Base-by-base conservation (phyloP, 2,888 invertebrate genomes). In the Drosophila lacicola region DNA sequence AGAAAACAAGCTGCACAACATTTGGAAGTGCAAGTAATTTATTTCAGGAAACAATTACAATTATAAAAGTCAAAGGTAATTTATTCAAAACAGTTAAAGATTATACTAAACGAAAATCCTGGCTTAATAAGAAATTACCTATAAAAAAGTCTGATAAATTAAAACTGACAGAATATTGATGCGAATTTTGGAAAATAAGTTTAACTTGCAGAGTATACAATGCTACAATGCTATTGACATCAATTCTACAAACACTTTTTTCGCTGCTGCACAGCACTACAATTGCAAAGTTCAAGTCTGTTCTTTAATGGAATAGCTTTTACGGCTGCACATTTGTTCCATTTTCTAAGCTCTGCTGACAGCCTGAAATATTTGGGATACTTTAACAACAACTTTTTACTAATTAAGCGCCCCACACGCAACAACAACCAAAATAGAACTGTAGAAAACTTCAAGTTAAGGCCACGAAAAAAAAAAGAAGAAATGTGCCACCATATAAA, bases 391-490 rank as follows among this genome's bases (percentile, higher is more conserved):
- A 68, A 65, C 42, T 66, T 73, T 76, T 66, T 55, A 70, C 86
- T 83, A 83, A 86, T 86, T 83, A 83, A 77, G 69, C 81, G 65
- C n/a, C 61, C 53, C 72, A 64, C 76, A 72, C 75, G 69, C 64
- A 65, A 73, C 53, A 58, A 29, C 55, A 70, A 29, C 17, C 36
- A 46, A 51, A 3, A 44, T 56, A 61, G 53, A 70, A 58, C 70
- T 60, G 76, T 62, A 47, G 47, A 77, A 72, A 68, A 63, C 69
- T 74, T 70, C 64, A 72, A 74, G 76, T 66, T 47, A 68, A 64
- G 67, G 73, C 65, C 60, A 46, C 47, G 58, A 58, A 47, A 49
- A 69, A 33, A 36, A 21, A 29, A 34, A 63, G 56, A 13, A 54
- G 46, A 68, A 72, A 75, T 72, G 72, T 73, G 73, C 39, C 73